Evolutionary conservation across 2,113 vertebrate genomes (phyloP).

Genomic region (Sprattus sprattus): DNA sequence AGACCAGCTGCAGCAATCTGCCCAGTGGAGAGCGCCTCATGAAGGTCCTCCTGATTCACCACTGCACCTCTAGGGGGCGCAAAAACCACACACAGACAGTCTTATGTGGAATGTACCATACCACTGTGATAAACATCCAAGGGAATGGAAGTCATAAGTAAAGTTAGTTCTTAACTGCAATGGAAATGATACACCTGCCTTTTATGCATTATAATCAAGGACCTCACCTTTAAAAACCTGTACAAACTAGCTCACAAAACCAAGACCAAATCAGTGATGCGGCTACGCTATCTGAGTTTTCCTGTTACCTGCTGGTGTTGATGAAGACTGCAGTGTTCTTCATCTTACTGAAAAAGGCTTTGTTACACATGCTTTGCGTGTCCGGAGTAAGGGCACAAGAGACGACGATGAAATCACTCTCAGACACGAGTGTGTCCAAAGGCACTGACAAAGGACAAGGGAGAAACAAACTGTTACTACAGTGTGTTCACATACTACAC

Average conservation of each 20-base stretch:
- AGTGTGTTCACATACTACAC: neutral
- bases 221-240: neutral
- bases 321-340: slow-evolving; percentile 61
- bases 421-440: slow-evolving; percentile 59
- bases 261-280: neutral
- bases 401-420: slow-evolving; percentile 62
- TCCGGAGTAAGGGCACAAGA: slow-evolving; percentile 63
- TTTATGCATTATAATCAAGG: too few species aligned
- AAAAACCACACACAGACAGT: neutral
- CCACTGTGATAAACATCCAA: too few species aligned
- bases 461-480: neutral
- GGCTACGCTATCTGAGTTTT: neutral
- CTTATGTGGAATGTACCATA: too few species aligned
- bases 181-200: too few species aligned
- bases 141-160: too few species aligned
- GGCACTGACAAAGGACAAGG: slow-evolving; percentile 53
- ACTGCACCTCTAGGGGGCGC: slow-evolving; percentile 58
- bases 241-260: too few species aligned
- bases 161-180: too few species aligned
- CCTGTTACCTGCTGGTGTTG: slow-evolving; percentile 64
- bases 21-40: slow-evolving; percentile 60
- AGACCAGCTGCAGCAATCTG: slow-evolving; percentile 68
- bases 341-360: slow-evolving; percentile 67
- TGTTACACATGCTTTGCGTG: slow-evolving; percentile 62
- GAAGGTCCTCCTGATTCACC: slow-evolving; percentile 71